Evolutionary conservation across 2,888 invertebrate genomes (phyloP), one percentile per base, ranked within the genome.

Genomic region (Xestia c-nigrum): DNA sequence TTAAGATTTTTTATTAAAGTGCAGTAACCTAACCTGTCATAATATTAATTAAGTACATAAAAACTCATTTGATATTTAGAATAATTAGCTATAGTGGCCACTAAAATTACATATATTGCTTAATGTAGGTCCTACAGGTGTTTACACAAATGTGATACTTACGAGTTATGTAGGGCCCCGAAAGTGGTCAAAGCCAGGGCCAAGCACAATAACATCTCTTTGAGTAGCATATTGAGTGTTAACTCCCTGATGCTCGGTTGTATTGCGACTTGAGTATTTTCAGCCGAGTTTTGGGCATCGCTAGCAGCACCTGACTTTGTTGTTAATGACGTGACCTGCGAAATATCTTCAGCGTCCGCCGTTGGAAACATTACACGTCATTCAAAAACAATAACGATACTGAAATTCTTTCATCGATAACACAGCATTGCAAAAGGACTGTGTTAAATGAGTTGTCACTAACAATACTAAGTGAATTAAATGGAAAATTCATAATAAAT

Each of bases 131-230:
- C 46, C 72, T 4, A 46, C 46, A 75, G 19, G 10, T 47, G 31
- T 77, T 38, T 52, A 10, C 40, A 63, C 72, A 74, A 72, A 46
- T 40, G 24, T 86, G 85, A 64, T n/a, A 97, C 97, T 97, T 97
- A 98, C 98, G 97, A 97, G 91, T 97, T 98, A 87, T 98, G 97
- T 68, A 98, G 95, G 66, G 98, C 98, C 85, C 98, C 98, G 90
- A 98, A 97, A 19, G 98, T 97, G 6, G 97, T 97, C 78, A 98
- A 96, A 76, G 97, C 97, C 74, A 98, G 93, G 74, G 97, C 97
- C 83, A 98, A 93, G 89, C 98, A 97, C 89, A 98, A 97, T 84
- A 97, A 95, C 82, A 97, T 93, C 95, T 98, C 98, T 91, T 97
- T 97, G 83, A 97, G 94, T 87, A 98, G 96, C 93, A 97, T 97